Percentiles rank a stretch among this genome's conserved stretches.
These are phyloP conservation scores for Caenorhabditis zanzibari DNA, from an alignment of 2,888 invertebrate genomes.

Conservation along the genomic window DNA sequence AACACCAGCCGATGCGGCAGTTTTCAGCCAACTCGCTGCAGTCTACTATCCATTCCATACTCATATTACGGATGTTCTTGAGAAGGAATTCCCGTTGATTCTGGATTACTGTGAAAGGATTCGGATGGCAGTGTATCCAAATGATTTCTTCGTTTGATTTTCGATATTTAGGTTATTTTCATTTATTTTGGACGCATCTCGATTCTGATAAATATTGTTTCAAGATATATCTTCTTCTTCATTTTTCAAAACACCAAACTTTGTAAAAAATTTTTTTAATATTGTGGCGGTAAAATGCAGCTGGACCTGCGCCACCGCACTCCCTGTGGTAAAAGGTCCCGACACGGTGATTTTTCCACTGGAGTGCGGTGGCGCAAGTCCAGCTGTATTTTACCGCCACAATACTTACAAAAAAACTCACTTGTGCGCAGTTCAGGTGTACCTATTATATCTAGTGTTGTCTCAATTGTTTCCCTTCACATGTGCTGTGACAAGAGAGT, in stretches of 20 bases:
- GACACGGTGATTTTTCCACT: no score
- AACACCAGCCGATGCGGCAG: conserved; percentile 87
- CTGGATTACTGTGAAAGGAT: conserved; percentile 43
- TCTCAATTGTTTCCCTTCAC: background rate
- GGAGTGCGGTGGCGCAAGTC: no score
- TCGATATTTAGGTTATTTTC: background rate
- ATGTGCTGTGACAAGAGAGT: conserved; percentile 14
- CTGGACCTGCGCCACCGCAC: no score
- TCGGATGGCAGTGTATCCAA: conserved; percentile 43
- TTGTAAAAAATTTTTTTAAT: no score
- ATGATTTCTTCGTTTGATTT: conserved; percentile 47
- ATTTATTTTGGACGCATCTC: background rate
- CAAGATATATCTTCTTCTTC: no score
- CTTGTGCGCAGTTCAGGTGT: background rate
- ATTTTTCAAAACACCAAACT: no score
- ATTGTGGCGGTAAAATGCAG: no score
- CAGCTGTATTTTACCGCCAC: no score
- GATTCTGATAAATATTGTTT: no score
- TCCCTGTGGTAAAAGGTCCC: no score
- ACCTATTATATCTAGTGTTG: conserved; percentile 12
- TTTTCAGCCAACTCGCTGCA: conserved; percentile 79
- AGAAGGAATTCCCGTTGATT: conserved; percentile 47
- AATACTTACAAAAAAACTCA: background rate
- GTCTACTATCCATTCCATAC: conserved; percentile 69
- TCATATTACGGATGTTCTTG: conserved; percentile 31